Evolutionary conservation across 2,797 vertebrate species (phyloP).

Genomic region (Argentina silus): DNA sequence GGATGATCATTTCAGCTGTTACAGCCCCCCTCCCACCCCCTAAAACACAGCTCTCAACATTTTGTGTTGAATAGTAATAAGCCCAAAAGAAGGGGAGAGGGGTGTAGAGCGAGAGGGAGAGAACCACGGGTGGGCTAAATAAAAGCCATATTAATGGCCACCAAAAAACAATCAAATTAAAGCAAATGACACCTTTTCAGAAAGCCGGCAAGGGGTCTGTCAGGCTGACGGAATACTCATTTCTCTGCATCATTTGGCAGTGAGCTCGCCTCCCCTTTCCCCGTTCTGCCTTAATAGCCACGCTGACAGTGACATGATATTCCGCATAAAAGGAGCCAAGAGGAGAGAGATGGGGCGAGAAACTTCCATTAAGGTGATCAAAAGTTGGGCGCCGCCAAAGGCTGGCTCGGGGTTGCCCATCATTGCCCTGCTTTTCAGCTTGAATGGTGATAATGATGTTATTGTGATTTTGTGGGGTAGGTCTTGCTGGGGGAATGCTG

Average conservation of each 20-base stretch:
- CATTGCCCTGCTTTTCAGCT: slow-evolving; percentile 38
- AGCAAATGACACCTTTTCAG: slow-evolving; percentile 79
- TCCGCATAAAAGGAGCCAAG: slow-evolving; percentile 66
- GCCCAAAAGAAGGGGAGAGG: slow-evolving; percentile 22
- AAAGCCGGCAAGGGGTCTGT: slow-evolving; percentile 71
- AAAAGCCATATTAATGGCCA: slow-evolving; percentile 73
- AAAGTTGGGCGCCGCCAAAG: slow-evolving; percentile 59
- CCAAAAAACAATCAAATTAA: slow-evolving; percentile 76
- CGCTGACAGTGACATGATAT: slow-evolving; percentile 72
- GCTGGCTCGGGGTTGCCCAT: slow-evolving; percentile 51
- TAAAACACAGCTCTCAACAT: slow-evolving; percentile 25
- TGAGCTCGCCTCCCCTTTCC: slow-evolving; percentile 52
- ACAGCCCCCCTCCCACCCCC: slow-evolving; percentile 14
- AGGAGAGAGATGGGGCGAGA: slow-evolving; percentile 54
- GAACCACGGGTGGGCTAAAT: slow-evolving; percentile 71
- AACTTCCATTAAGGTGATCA: slow-evolving; percentile 70
- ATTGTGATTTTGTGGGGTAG: neutral
- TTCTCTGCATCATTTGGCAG: slow-evolving; percentile 78
- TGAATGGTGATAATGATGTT: slow-evolving; percentile 35
- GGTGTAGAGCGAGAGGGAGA: slow-evolving; percentile 22
- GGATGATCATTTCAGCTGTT: slow-evolving; percentile 18
- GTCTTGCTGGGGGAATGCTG: neutral
- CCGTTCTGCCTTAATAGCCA: slow-evolving; percentile 70
- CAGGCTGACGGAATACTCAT: slow-evolving; percentile 75
- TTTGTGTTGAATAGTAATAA: slow-evolving; percentile 35